Percentiles rank a stretch among this genome's conserved stretches.
Conservation (phyloP, 2,113 vertebrate genomes). For the Halichoeres trimaculatus region DNA sequence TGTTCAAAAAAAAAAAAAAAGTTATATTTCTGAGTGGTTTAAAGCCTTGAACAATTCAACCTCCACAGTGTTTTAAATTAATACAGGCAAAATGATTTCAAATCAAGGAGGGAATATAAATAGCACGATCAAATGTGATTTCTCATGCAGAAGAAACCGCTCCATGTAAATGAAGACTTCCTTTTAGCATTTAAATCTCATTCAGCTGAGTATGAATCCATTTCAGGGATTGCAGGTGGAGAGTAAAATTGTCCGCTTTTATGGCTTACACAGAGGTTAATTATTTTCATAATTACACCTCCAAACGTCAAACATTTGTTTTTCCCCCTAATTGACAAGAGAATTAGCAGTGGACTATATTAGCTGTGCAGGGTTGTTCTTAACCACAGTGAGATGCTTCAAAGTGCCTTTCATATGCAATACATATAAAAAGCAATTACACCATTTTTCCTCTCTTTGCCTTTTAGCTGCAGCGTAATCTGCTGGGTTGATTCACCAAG, state of each 20-base stretch:
- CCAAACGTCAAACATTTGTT: conserved; percentile 81
- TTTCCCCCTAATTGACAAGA: conserved; percentile 76
- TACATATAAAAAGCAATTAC: conserved; percentile 76
- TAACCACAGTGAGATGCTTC: conserved; percentile 53
- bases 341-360: conserved; percentile 75
- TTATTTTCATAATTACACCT: conserved; percentile 78
- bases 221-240: conserved; percentile 48
- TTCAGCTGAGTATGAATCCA: conserved; percentile 33
- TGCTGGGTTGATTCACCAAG: conserved; percentile 65
- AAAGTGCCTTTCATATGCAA: conserved; percentile 67
- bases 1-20: no score
- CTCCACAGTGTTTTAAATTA: conserved; percentile 19
- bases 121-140: conserved; percentile 43
- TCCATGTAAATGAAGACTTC: neutral
- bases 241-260: conserved; percentile 61
- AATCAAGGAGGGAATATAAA: conserved; percentile 53
- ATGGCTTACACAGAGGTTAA: conserved; percentile 72
- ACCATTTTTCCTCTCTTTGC: conserved; percentile 46
- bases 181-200: conserved; percentile 41
- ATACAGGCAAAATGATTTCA: conserved; percentile 25
- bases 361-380: conserved; percentile 63
- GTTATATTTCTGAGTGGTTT: neutral
- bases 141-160: conserved; percentile 25
- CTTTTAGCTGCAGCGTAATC: conserved; percentile 68
- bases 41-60: conserved; percentile 4